phyloP scores from a whole-genome alignment of 2,888 invertebrate species.

The Unio delphinus region DNA sequence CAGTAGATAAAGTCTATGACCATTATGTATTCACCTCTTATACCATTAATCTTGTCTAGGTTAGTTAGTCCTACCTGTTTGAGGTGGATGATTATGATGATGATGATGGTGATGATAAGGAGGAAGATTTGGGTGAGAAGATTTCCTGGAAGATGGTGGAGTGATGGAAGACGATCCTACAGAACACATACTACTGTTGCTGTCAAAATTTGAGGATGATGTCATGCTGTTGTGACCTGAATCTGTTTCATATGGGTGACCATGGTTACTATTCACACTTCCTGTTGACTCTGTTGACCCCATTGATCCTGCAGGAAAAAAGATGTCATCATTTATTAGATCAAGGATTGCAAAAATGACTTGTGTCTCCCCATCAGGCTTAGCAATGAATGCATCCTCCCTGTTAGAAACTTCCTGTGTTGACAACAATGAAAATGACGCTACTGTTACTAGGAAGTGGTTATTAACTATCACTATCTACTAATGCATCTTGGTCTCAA shows the following conservation, averaged over 20 bases:
- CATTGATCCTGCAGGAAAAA: constrained; percentile 47
- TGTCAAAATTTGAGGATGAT: constrained; percentile 57
- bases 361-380: not conserved
- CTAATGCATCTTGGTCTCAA: no score
- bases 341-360: not conserved
- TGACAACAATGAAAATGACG: no score
- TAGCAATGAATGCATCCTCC: not conserved
- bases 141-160: constrained; percentile 36
- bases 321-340: not conserved
- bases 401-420: no score
- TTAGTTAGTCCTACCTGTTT: constrained; percentile 32
- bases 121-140: constrained; percentile 1
- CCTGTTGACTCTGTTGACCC: constrained; percentile 83
- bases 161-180: constrained; percentile 54
- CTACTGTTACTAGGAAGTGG: no score
- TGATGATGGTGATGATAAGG: constrained; percentile 16
- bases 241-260: constrained; percentile 65
- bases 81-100: constrained; percentile 20
- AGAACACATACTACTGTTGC: constrained; percentile 69
- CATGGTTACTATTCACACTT: constrained; percentile 63
- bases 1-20: no score
- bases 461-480: no score
- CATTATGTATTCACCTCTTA: no score
- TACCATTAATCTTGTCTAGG: not conserved
- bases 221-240: constrained; percentile 67